A percentile compares a stretch with the other conserved stretches of the same genome.
phyloP scores from a whole-genome alignment of 2,888 invertebrate species.

The Charanyca ferruginea region DNA sequence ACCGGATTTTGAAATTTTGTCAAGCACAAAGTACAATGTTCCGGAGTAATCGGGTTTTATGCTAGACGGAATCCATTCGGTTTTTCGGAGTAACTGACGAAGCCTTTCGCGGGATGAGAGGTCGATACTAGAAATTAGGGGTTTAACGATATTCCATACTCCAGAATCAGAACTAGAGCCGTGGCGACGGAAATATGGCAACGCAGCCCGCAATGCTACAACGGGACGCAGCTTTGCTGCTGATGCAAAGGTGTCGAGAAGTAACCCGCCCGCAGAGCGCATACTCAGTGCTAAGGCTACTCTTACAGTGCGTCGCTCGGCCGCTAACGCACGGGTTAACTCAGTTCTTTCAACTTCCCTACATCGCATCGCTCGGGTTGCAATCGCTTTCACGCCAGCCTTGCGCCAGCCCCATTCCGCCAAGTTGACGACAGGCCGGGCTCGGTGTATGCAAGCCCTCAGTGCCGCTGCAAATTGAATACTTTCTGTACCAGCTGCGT shows the following conservation, averaged over 20 bases:
- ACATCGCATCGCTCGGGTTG: slow-evolving; percentile 71
- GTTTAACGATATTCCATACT: slow-evolving; percentile 76
- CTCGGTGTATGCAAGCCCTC: slow-evolving; percentile 72
- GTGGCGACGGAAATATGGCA: slow-evolving; percentile 63
- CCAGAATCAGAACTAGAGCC: slow-evolving; percentile 56
- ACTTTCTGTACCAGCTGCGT: slow-evolving; percentile 34
- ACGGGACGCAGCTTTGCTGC: slow-evolving; percentile 38
- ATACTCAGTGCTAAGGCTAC: slow-evolving; percentile 69
- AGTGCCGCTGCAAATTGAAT: slow-evolving; percentile 67
- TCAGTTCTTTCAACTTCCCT: slow-evolving; percentile 59
- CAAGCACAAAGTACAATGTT: slow-evolving; percentile 64
- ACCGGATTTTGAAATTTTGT: slow-evolving; percentile 50
- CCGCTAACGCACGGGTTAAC: slow-evolving; percentile 64
- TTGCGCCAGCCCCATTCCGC: slow-evolving; percentile 69
- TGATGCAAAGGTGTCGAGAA: slow-evolving; percentile 35
- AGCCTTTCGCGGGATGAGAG: slow-evolving; percentile 49
- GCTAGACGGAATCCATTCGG: slow-evolving; percentile 63
- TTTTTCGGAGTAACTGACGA: slow-evolving; percentile 44
- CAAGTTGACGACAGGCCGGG: slow-evolving; percentile 70
- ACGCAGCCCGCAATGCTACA: slow-evolving; percentile 70
- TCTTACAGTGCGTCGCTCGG: slow-evolving; percentile 69
- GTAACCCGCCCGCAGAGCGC: slow-evolving; percentile 18
- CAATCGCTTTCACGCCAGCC: slow-evolving; percentile 76
- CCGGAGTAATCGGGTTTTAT: slow-evolving; percentile 73
- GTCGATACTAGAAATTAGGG: slow-evolving; percentile 67